These are phyloP conservation scores for Scophthalmus maximus DNA, from an alignment of 2,113 vertebrate species.

Conservation along the genomic window DNA sequence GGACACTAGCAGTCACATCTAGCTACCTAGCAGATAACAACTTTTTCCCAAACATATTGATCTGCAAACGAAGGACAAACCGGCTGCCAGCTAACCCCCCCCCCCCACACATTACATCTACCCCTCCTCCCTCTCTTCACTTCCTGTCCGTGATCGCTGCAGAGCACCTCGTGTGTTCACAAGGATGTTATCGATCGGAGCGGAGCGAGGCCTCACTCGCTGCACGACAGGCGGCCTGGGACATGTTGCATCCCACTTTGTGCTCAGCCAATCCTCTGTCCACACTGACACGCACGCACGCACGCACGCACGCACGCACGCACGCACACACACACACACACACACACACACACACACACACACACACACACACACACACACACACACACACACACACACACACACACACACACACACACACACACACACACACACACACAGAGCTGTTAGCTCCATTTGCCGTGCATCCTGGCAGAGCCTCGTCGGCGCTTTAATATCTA, in stretches of 20 bases:
- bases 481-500: slow-evolving; percentile 82
- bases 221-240: slow-evolving; percentile 67
- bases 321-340: slow-evolving; percentile 10
- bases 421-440: slow-evolving; percentile 20
- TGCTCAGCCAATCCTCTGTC: slow-evolving; percentile 43
- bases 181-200: slow-evolving; percentile 76
- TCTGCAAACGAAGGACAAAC: slow-evolving; percentile 43
- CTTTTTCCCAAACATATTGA: slow-evolving; percentile 62
- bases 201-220: slow-evolving; percentile 49
- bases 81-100: neutral
- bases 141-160: slow-evolving; percentile 59
- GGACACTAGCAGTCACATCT: slow-evolving; percentile 29
- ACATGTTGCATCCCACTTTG: slow-evolving; percentile 68
- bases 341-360: slow-evolving; percentile 3
- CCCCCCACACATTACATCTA: neutral
- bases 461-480: slow-evolving; percentile 71
- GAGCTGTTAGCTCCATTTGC: slow-evolving; percentile 67
- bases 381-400: slow-evolving; percentile 3
- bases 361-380: slow-evolving; percentile 8
- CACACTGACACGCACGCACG: slow-evolving; percentile 6
- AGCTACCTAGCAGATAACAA: slow-evolving; percentile 45
- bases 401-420: slow-evolving; percentile 5
- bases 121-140: slow-evolving; percentile 8
- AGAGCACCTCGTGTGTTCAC: slow-evolving; percentile 69
- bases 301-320: slow-evolving; percentile 6